Evolutionary conservation across 2,888 invertebrate genomes (phyloP), one percentile per base, ranked within the genome.

Genomic region (Nomada fabriciana): DNA sequence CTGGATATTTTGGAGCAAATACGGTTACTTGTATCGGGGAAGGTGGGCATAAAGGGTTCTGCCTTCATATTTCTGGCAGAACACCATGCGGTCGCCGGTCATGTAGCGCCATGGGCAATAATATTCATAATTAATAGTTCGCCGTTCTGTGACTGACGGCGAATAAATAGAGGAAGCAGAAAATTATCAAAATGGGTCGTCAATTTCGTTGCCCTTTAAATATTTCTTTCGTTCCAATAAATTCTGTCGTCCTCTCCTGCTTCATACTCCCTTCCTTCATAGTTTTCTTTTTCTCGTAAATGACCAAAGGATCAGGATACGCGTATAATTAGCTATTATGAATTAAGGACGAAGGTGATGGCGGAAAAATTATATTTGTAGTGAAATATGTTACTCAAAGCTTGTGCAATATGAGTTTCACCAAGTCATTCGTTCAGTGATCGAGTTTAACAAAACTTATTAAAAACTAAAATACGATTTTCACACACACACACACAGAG

Each of bases 51-150:
- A 53, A 67, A 67, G 20, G 78, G 84, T 81, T 75, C 85, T 86
- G 86, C 89, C 87, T 89, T 91, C 91, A 91, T 92, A 92, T 92
- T 92, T 92, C 90, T 85, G 92, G 92, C 89, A 86, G 90, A 89
- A 86, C 88, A 89, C 82, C 83, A 85, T 86, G 86, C 86, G 82
- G 83, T 63, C 84, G 69, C 84, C 83, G 91, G 89, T 89, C 93
- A 89, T 93, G 93, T 93, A 93, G 91, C 93, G 93, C 93, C 92
- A 90, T 92, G 90, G 92, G 93, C 93, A 93, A 92, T 92, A 92
- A 88, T 92, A 93, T 92, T 92, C 92, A 92, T 93, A 93, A 93
- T 93, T 93, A 93, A 93, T 93, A 93, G 93, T 93, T 93, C 92
- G 93, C 91, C 91, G 90, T 91, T 88, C 89, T 84, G 86, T 87